These are phyloP conservation scores for Ophion ellenae DNA, from an alignment of 2,888 invertebrate genomes.

Conservation along the genomic window DNA sequence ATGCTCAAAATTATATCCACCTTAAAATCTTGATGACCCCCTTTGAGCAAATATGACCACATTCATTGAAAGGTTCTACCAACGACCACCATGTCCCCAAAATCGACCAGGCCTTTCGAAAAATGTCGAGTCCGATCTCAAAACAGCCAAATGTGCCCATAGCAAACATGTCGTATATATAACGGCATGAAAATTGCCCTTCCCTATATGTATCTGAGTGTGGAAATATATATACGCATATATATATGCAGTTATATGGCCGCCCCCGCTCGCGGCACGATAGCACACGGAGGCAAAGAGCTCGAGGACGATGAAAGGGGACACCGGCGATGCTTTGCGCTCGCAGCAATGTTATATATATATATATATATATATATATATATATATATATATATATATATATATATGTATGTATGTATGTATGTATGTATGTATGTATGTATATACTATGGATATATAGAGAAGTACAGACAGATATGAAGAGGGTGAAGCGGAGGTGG, in stretches of 20 bases:
- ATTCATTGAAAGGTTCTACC: neutral
- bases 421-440: too few species aligned
- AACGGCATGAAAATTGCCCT: neutral
- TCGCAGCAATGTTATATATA: conserved; percentile 19
- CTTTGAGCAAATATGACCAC: neutral
- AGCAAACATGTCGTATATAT: too few species aligned
- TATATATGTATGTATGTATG: too few species aligned
- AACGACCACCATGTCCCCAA: too few species aligned
- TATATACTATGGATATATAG: too few species aligned
- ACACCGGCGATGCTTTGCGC: conserved; percentile 18
- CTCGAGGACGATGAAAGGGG: neutral
- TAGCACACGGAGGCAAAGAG: conserved; percentile 35
- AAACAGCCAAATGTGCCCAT: neutral
- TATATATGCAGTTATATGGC: neutral
- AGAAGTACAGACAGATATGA: too few species aligned
- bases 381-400: too few species aligned
- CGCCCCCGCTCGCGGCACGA: conserved; percentile 17
- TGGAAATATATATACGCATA: neutral
- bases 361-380: neutral
- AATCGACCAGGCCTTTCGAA: too few species aligned
- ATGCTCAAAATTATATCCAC: too few species aligned
- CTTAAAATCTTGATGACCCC: neutral
- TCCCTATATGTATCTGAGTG: neutral
- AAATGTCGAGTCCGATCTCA: too few species aligned
- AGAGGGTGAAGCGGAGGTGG: conserved; percentile 30